Evolutionary conservation across 2,797 vertebrate species (phyloP), one percentile per base, ranked within the genome.

Genomic region (Discoglossus pictus): DNA sequence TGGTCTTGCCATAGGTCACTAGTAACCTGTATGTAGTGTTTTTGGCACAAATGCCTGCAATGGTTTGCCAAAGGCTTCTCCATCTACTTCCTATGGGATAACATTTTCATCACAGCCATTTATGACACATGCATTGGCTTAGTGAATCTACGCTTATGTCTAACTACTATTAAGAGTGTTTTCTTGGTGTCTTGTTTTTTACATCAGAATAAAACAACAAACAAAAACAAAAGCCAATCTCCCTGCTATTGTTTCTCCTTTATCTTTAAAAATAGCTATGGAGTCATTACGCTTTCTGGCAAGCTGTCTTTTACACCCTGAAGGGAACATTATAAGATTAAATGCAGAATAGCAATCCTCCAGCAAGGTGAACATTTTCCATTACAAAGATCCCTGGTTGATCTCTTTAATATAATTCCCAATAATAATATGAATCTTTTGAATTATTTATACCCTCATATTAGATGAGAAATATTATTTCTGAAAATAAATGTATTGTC

Each of bases 371-470:
- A 89, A 81, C 77, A 76, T 72, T 83, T 84, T 82, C 86, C 79
- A 84, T 84, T 83, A 82, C 69, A 73, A 72, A 82, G 79, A 84
- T 86, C 77, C 79, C 82, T 73, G 78, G 78, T 75, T 81, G 83
- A 85, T 87, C 80, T 82, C 81, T 76, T 83, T 82, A 84, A 83
- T 87, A 80, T 80, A 86, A 89, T 88, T 89, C 80, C 76, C 75
- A 73, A 63, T 82, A 84, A 86, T 85, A 87, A 85, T 80, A 72
- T 78, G 79, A 83, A 84, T 77, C 77, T 82, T 81, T 74, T 89
- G 85, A 89, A 88, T 90, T 87, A 87, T 87, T 85, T 84, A 90
- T 85, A 79, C 73, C 76, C 74, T 84, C 78, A 75, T 83, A 87
- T 86, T 84, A 85, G 77, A 87, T 84, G 79, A 86, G 79, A 75